phyloP scores from a whole-genome alignment of 1,140 invertebrate species.

The Plectus sambesii region DNA sequence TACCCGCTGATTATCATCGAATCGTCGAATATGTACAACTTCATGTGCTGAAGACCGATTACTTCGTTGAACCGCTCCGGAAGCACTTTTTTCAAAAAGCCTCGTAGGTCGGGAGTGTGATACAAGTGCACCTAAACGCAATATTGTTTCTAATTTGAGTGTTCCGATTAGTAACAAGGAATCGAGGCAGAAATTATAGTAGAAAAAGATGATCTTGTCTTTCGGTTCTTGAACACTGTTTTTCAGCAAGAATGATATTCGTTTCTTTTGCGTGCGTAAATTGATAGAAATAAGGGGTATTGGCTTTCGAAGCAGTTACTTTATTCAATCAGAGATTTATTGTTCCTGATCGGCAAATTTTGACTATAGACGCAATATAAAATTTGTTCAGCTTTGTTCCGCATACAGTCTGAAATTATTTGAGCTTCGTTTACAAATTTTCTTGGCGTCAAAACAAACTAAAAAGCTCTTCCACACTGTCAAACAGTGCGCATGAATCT shows the following conservation, averaged over 20 bases:
- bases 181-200: conserved; percentile 3
- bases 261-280: no score
- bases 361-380: no score
- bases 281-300: neutral
- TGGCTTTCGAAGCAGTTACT: no score
- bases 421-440: no score
- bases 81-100: conserved; percentile 61
- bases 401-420: no score
- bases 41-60: conserved; percentile 91
- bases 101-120: conserved; percentile 80
- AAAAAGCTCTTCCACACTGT: no score
- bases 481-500: no score
- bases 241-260: neutral
- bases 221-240: conserved; percentile 1
- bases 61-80: conserved; percentile 67
- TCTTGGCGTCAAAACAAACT: no score
- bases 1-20: conserved; percentile 82
- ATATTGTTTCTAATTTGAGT: conserved; percentile 6
- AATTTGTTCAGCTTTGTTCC: no score
- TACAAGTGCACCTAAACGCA: conserved; percentile 56
- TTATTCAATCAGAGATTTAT: no score
- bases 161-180: neutral
- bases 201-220: conserved; percentile 8
- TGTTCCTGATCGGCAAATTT: no score
- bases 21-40: conserved; percentile 90